These are phyloP conservation scores for Schizothorax lantsangensis DNA, from an alignment of 2,797 vertebrate genomes.

Conservation along the genomic window DNA sequence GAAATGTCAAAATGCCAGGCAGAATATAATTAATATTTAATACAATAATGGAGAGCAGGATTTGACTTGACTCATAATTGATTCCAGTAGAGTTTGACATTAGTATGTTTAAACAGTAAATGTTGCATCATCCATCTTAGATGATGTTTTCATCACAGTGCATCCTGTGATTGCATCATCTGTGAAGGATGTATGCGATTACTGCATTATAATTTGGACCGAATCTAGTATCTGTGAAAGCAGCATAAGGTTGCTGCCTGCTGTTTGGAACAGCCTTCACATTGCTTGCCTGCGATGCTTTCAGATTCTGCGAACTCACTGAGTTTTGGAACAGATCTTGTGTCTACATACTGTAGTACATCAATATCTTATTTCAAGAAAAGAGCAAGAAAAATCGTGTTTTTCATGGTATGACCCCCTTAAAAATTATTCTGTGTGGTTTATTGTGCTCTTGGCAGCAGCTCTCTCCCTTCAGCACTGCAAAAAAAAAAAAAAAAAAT, in stretches of 20 bases:
- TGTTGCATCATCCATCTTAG: neutral
- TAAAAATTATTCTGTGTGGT: neutral
- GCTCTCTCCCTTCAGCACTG: neutral
- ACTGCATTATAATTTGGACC: constrained; percentile 12
- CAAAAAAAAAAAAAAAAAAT: neutral
- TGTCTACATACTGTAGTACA: neutral
- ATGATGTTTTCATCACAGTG: neutral
- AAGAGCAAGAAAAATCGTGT: neutral
- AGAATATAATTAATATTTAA: neutral
- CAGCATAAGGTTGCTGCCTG: neutral
- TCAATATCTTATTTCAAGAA: neutral
- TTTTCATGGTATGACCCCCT: neutral
- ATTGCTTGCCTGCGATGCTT: neutral
- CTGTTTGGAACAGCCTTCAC: neutral
- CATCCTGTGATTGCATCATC: neutral
- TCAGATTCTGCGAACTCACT: constrained; percentile 15
- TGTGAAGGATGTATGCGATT: neutral
- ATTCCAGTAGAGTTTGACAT: neutral
- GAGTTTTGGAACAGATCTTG: neutral
- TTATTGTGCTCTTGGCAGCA: constrained; percentile 5
- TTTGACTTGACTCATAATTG: neutral
- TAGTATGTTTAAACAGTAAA: neutral
- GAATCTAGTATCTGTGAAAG: neutral
- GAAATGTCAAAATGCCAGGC: neutral
- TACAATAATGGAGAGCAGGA: neutral